Evolutionary conservation across 2,113 vertebrate species (phyloP), one percentile per base, ranked within the genome.

Genomic region (Lophotis ruficrista): DNA sequence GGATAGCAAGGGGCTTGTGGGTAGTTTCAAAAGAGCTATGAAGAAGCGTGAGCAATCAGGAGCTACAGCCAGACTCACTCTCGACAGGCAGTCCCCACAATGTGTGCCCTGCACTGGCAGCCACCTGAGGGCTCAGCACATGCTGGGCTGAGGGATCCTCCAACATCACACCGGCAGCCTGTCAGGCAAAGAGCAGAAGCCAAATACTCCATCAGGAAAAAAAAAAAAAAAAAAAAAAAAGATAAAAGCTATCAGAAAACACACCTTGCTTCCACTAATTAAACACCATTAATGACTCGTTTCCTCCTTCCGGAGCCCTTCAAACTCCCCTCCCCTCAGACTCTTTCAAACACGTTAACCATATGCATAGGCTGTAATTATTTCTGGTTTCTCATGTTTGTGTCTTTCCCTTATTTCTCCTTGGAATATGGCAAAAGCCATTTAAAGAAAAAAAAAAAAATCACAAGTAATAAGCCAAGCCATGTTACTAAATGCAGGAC

Each of bases 101-200:
- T 2, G 8, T 99, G 98, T 1, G 97, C 96, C 88, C 98, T 97
- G 94, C 99, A 99, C 35, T 5, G 94, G 96, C 99, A 99, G 47
- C 92, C 96, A 62, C 99, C 99, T 0, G 17, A 97, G 22, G 60
- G 68, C 53, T 98, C 96, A 0, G 97, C 93, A 57, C 99, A 99
- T 2, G 18, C 35, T 7, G 54, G 88, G 66, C 86, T 98, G 23
- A 98, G 22, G 4, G 99, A 98, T 24, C 99, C 99, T 25, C 99
- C 99, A 3, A 98, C 31, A 61, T 99, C 99, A 92, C 99, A 99
- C 35, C 28, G 91, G 86, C 99, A 99, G 66, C 98, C 99, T 99
- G 82, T 48, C 47, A 87, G 11, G 33, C 31, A 61, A 92, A 73
- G 43, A 83, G 30, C 9, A 96, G 51, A 85, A 69, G 27, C 7